Conservation (phyloP, 1,140 invertebrate genomes). For the Tetramorium parvispinum region DNA sequence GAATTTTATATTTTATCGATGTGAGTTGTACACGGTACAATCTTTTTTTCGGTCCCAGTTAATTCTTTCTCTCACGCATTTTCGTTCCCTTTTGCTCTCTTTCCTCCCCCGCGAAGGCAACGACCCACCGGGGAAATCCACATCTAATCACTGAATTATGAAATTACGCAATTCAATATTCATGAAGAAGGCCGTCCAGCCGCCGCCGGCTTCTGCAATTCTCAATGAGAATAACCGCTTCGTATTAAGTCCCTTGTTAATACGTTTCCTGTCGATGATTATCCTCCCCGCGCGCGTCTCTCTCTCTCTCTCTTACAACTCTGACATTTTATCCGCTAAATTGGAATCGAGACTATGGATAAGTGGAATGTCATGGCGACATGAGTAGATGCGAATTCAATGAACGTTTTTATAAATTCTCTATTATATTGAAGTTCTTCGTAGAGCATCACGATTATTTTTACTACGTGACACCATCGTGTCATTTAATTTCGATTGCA, state of each 20-base stretch:
- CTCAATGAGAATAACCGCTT: conserved; percentile 63
- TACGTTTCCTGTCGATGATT: conserved; percentile 60
- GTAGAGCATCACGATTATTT: not conserved
- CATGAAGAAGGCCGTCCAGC: conserved; percentile 42
- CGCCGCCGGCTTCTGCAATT: conserved; percentile 37
- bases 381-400: not conserved
- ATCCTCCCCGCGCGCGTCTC: conserved; percentile 26
- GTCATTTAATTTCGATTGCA: too few relatives aligned
- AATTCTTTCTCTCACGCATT: not conserved
- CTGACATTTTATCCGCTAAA: conserved; percentile 44
- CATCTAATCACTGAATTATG: conserved; percentile 71
- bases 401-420: conserved; percentile 4
- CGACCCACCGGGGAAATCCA: conserved; percentile 66
- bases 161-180: conserved; percentile 70
- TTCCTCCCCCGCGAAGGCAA: conserved; percentile 5
- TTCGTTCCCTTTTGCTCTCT: not conserved
- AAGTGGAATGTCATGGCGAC: conserved; percentile 33
- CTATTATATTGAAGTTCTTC: not conserved
- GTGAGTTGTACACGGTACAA: not conserved
- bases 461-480: not conserved
- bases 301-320: not conserved
- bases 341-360: conserved; percentile 34
- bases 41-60: not conserved
- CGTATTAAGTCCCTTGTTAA: conserved; percentile 60
- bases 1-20: conserved; percentile 22